A percentile compares a stretch with the other conserved stretches of the same genome.
These are phyloP conservation scores for Brachymystax lenok DNA, from an alignment of 2,797 vertebrate genomes.

Conservation along the genomic window DNA sequence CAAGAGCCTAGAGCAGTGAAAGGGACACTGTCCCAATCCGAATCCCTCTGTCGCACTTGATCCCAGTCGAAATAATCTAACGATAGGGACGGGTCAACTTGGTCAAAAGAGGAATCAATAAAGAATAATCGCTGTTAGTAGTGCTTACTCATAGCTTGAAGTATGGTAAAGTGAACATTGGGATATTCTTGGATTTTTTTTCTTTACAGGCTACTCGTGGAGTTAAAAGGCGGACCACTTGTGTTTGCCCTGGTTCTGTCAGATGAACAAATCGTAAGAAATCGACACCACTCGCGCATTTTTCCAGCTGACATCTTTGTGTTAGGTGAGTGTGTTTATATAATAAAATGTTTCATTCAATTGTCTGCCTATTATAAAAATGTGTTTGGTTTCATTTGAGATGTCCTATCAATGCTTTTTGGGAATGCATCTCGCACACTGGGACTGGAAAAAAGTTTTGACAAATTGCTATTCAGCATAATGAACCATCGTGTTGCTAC, in stretches of 20 bases:
- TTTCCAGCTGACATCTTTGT: slow-evolving; percentile 26
- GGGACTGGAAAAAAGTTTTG: not conserved
- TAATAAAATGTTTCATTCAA: not conserved
- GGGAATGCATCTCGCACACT: not conserved
- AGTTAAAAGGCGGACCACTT: slow-evolving; percentile 10
- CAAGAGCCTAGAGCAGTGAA: not conserved
- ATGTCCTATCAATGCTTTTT: not conserved
- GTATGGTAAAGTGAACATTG: not conserved
- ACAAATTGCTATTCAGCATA: not conserved
- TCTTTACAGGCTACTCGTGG: not conserved
- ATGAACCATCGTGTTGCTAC: not conserved
- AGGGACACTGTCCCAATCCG: not conserved
- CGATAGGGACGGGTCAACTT: not conserved
- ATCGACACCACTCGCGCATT: slow-evolving; percentile 39
- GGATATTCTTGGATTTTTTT: not conserved
- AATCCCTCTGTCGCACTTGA: not conserved
- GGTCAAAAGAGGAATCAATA: not conserved
- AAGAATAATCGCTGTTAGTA: not conserved
- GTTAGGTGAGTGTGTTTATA: slow-evolving; percentile 45
- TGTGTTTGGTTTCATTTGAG: not conserved
- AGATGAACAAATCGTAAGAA: slow-evolving; percentile 62
- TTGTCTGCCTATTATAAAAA: not conserved
- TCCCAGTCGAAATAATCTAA: not conserved
- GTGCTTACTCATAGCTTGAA: not conserved
- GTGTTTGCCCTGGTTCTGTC: slow-evolving; percentile 32